phyloP scores from a whole-genome alignment of 2,797 vertebrate genomes.

The Lophotriccus pileatus region DNA sequence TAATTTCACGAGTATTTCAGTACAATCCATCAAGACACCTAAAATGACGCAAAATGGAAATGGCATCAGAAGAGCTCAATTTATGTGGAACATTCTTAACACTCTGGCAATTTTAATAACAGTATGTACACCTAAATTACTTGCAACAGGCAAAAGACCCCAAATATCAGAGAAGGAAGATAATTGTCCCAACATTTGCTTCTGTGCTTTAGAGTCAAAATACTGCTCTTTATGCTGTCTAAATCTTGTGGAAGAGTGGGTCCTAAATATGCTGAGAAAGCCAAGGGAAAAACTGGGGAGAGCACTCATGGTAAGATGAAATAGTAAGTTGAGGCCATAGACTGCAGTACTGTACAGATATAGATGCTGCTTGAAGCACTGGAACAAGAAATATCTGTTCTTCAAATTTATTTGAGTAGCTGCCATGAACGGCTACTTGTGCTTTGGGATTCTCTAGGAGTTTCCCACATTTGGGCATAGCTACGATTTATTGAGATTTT shows the following conservation, averaged over 20 bases:
- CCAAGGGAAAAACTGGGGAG: not conserved
- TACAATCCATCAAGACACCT: not conserved
- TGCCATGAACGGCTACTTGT: not conserved
- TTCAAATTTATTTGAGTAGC: not conserved
- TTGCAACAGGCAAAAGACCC: not conserved
- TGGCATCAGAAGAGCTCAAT: not conserved
- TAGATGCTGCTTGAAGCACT: not conserved
- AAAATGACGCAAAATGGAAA: not conserved
- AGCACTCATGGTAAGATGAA: not conserved
- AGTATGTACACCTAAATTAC: not conserved
- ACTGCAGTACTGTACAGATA: not conserved
- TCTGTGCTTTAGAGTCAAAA: not conserved
- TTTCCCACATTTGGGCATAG: not conserved
- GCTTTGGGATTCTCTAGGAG: not conserved
- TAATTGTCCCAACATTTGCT: not conserved
- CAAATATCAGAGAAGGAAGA: not conserved
- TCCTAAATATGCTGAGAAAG: not conserved
- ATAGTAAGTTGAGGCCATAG: not conserved
- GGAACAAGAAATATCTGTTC: not conserved
- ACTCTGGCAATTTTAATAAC: not conserved
- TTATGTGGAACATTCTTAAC: not conserved
- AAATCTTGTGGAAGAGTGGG: not conserved
- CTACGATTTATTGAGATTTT: not conserved
- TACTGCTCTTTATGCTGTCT: not conserved
- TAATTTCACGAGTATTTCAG: not conserved